Evolutionary conservation across 2,113 vertebrate genomes (phyloP).

Genomic region (Albula glossodonta): DNA sequence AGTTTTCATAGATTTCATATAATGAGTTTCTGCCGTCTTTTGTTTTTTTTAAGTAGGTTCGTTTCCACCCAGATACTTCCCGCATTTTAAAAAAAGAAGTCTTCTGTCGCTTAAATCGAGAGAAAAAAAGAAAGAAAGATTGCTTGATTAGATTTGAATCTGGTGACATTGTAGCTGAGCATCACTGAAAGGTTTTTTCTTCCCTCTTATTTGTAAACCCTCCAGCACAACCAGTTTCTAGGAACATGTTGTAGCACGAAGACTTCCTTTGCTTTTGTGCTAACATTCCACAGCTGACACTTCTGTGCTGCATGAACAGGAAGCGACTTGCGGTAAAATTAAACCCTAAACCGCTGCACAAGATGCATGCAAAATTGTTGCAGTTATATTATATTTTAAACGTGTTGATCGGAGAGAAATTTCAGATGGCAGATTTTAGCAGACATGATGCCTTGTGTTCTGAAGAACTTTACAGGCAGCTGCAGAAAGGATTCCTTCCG

Average conservation of each 20-base stretch:
- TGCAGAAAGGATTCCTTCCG: slow-evolving; percentile 40
- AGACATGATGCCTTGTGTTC: slow-evolving; percentile 34
- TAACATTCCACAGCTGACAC: slow-evolving; percentile 46
- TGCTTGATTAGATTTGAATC: not conserved
- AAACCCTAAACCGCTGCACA: not conserved
- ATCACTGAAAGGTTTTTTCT: slow-evolving; percentile 33
- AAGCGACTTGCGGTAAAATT: slow-evolving; percentile 20
- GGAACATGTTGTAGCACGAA: slow-evolving; percentile 37
- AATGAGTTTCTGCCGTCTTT: too few species aligned
- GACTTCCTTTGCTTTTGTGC: slow-evolving; percentile 40
- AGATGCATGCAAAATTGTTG: not conserved
- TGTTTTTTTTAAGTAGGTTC: too few species aligned
- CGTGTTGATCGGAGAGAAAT: not conserved
- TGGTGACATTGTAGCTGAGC: slow-evolving; percentile 35
- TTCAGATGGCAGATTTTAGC: not conserved
- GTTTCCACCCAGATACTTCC: too few species aligned
- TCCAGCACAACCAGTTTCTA: slow-evolving; percentile 37
- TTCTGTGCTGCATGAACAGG: slow-evolving; percentile 28
- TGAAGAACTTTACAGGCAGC: slow-evolving; percentile 45
- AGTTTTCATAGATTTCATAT: too few species aligned
- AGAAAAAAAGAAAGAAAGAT: too few species aligned
- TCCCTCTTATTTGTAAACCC: slow-evolving; percentile 39
- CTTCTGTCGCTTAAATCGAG: too few species aligned
- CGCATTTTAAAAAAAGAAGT: too few species aligned
- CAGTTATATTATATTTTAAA: not conserved